Conservation (phyloP, 2,888 invertebrate genomes). For the Melinaea menophilus region DNA sequence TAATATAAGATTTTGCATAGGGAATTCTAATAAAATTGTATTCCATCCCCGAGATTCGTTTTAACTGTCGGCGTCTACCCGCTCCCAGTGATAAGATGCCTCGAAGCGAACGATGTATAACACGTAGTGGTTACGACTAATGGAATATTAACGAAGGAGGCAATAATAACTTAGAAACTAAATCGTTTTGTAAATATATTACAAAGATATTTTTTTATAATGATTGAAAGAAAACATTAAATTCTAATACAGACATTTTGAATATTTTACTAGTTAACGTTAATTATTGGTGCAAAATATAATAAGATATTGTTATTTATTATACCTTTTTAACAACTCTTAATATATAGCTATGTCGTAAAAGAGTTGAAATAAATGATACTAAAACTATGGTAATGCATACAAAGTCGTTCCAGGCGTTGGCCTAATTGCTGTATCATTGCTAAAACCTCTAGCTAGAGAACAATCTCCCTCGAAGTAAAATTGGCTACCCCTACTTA, state of each 20-base stretch:
- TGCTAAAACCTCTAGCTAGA: conserved; percentile 44
- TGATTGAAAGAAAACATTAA: too few species aligned
- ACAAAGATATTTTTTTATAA: too few species aligned
- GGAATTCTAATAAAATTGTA: conserved; percentile 52
- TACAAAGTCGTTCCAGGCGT: too few species aligned
- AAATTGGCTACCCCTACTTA: conserved; percentile 49
- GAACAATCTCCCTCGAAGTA: conserved; percentile 49
- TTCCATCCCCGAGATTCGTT: conserved; percentile 48
- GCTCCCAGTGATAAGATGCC: conserved; percentile 21
- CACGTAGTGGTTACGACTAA: conserved; percentile 20
- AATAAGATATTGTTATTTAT: too few species aligned
- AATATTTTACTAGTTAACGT: too few species aligned
- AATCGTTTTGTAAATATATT: neutral
- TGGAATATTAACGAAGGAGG: conserved; percentile 23
- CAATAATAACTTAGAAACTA: conserved; percentile 12
- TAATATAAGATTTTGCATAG: conserved; percentile 42
- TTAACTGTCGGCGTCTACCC: conserved; percentile 44
- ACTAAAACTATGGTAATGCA: too few species aligned
- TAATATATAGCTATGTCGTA: too few species aligned
- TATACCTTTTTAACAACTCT: too few species aligned
- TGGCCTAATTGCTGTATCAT: neutral
- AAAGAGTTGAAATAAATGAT: too few species aligned
- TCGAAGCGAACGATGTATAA: conserved; percentile 20
- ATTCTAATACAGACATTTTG: too few species aligned
- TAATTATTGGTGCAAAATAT: too few species aligned